Base-by-base conservation (phyloP, 2,888 invertebrate species). In the Unio pictorum region DNA sequence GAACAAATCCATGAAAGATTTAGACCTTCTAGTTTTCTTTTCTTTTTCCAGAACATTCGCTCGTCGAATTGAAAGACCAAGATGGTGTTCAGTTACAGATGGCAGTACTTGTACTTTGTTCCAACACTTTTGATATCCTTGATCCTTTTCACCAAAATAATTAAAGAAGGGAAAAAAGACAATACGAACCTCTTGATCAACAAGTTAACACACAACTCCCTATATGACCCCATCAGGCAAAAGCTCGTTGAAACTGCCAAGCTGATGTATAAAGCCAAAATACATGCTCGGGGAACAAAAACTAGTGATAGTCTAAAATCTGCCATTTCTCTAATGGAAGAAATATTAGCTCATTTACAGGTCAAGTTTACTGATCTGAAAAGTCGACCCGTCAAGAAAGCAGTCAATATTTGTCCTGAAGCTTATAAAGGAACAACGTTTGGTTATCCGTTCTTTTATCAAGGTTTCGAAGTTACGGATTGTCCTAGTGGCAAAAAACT, bases 371-470 rank as follows among this genome's bases (percentile, higher is more conserved):
- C 6, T 15, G 28, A 55, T 17, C 11, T 69, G 18, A 65, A 64
- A 17, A 60, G 58, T 1, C 64, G 74, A 45, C 55, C 26, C 11
- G 58, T 58, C 7, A 18, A 28, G 15, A 28, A 18, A 59, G 56
- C 77, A 23, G 67, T 57, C 55, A 70, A 65, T 65, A 73, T 81
- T 20, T 81, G 82, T 62, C 71, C 73, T 15, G 82, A 82, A 70
- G 66, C 67, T 17, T 82, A 69, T 62, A 76, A 71, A 56, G 81
- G 80, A 23, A 71, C 76, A 20, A 63, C 67, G 15, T 75, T 68
- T 59, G 81, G 81, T 26, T 77, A 76, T 64, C 81, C 82, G 4
- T 79, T 75, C 62, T 82, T 74, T 59, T 70, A 82, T 55, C 76
- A 75, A 64, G 82, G 82, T 15, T 80, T 79, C 66, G 78, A 79